A percentile compares a stretch with the other conserved stretches of the same genome.
Conservation (phyloP, 2,113 vertebrate species). For the Austrofundulus limnaeus region DNA sequence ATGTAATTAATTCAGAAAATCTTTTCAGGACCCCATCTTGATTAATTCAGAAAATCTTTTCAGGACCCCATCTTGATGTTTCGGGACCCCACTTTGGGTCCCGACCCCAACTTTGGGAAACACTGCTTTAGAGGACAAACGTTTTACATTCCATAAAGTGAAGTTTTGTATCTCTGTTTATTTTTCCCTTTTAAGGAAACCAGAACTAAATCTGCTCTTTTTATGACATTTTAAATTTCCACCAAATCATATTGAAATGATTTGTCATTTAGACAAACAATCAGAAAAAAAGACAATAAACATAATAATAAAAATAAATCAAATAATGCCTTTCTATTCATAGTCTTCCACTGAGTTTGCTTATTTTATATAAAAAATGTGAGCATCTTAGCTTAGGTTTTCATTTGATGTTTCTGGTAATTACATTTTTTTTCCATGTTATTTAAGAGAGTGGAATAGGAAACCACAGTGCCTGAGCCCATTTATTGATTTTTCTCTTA, state of each 20-base stretch:
- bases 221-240: background rate
- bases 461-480: conserved; percentile 49
- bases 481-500: conserved; percentile 65
- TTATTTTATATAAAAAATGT: conserved; percentile 6
- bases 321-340: background rate
- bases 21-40: too few relatives aligned
- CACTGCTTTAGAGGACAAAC: background rate
- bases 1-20: too few relatives aligned
- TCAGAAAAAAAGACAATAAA: background rate
- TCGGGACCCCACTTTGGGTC: too few relatives aligned
- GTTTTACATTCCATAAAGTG: background rate
- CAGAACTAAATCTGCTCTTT: background rate
- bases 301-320: too few relatives aligned
- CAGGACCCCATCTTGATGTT: too few relatives aligned
- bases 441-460: conserved; percentile 59
- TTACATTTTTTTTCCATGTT: conserved; percentile 22
- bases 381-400: conserved; percentile 13
- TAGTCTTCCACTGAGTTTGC: conserved; percentile 1
- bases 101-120: too few relatives aligned
- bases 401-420: conserved; percentile 20
- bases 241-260: too few relatives aligned
- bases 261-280: background rate
- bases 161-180: background rate
- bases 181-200: background rate
- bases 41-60: too few relatives aligned